Percentiles rank a stretch among this genome's conserved stretches.
phyloP scores from a whole-genome alignment of 2,888 invertebrate species.

The Adelognathus sp. region DNA sequence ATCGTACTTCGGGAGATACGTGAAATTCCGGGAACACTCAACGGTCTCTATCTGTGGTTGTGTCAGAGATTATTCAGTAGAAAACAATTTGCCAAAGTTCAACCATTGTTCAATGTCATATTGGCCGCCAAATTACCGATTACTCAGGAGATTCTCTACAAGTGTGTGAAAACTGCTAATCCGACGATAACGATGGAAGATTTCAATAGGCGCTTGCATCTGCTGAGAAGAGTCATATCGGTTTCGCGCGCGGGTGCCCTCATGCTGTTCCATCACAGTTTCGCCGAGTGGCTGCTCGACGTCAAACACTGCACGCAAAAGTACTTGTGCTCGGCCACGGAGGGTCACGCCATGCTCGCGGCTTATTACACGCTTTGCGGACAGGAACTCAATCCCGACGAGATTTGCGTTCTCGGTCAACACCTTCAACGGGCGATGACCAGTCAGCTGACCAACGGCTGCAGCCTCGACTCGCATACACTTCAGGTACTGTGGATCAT shows the following conservation, averaged over 20 bases:
- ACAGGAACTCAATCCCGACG: conserved; percentile 86
- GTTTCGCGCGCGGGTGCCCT: conserved; percentile 85
- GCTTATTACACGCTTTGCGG: conserved; percentile 91
- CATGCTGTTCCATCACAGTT: conserved; percentile 95
- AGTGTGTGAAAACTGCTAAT: conserved; percentile 91
- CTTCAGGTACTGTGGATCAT: conserved; percentile 90
- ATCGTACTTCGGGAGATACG: conserved; percentile 95
- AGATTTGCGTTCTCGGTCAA: conserved; percentile 87
- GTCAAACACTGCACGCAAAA: conserved; percentile 99
- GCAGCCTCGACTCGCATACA: conserved; percentile 84
- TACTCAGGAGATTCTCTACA: conserved; percentile 90
- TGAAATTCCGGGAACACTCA: conserved; percentile 97
- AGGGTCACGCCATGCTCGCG: conserved; percentile 94
- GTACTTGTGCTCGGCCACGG: conserved; percentile 92
- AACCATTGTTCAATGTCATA: conserved; percentile 92
- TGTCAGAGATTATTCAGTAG: conserved; percentile 96
- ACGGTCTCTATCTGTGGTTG: conserved; percentile 97
- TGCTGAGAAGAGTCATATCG: conserved; percentile 87
- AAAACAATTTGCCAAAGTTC: conserved; percentile 92
- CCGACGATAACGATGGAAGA: conserved; percentile 90
- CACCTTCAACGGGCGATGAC: conserved; percentile 77
- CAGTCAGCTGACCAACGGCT: conserved; percentile 72
- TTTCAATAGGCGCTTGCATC: conserved; percentile 89
- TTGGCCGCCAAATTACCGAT: conserved; percentile 94
- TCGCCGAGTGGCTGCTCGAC: conserved; percentile 96